Percentiles rank a stretch among this genome's conserved stretches.
phyloP scores from a whole-genome alignment of 2,113 vertebrate species.

The Numenius arquata region DNA sequence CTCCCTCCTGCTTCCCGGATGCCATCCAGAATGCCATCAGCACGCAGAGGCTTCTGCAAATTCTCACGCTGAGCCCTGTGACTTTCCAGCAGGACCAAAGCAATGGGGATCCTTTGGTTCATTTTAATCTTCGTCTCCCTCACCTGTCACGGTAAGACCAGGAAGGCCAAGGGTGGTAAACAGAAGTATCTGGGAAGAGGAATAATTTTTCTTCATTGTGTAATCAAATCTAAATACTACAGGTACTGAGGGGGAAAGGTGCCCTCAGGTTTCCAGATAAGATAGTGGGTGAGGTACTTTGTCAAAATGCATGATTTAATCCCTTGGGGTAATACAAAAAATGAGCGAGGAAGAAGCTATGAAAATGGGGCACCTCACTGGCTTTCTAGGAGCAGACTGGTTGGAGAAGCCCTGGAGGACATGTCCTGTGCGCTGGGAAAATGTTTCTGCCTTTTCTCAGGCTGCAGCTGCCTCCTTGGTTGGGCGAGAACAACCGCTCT shows the following conservation, averaged over 20 bases:
- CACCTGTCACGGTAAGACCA: constrained; percentile 18
- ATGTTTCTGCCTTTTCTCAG: not conserved
- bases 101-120: constrained; percentile 16
- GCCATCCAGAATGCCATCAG: not conserved
- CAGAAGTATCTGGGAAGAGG: not conserved
- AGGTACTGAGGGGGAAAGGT: not conserved
- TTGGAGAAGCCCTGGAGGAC: not conserved
- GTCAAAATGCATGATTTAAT: not conserved
- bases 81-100: constrained; percentile 1
- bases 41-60: not conserved
- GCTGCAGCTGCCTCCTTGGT: not conserved
- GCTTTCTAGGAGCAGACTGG: not conserved
- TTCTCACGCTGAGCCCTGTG: not conserved
- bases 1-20: not conserved
- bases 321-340: not conserved
- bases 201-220: not conserved
- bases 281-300: not conserved
- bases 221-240: not conserved
- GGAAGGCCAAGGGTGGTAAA: not conserved
- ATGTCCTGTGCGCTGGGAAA: not conserved
- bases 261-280: not conserved
- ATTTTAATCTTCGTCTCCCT: not conserved
- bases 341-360: not conserved
- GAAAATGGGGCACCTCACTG: not conserved
- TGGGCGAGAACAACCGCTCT: not conserved